Conservation (phyloP, 2,797 vertebrate species). For the Potorous gilbertii region DNA sequence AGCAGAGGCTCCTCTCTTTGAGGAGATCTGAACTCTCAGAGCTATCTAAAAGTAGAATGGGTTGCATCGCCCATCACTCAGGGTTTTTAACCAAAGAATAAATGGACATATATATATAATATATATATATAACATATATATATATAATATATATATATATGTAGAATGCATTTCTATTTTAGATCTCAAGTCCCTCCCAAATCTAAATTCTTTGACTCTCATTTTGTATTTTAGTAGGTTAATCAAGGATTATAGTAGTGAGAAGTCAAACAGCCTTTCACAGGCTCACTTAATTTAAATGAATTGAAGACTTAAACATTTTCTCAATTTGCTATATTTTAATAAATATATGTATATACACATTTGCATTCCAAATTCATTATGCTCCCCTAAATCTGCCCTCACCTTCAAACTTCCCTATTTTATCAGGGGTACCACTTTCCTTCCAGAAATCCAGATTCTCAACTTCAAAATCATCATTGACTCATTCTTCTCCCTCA, state of each 20-base stretch:
- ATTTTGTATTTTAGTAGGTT: background rate
- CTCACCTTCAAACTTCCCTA: background rate
- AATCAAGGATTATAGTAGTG: background rate
- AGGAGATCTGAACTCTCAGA: background rate
- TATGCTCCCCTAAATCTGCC: background rate
- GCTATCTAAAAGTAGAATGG: background rate
- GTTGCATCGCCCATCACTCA: background rate
- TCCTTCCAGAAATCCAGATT: background rate
- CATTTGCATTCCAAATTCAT: background rate
- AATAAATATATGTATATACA: background rate
- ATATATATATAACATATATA: too few relatives aligned
- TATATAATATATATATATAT: too few relatives aligned
- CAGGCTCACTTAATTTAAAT: background rate
- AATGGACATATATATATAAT: background rate
- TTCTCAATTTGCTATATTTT: background rate
- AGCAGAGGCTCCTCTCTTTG: background rate
- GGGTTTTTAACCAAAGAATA: background rate
- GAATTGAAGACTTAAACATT: background rate
- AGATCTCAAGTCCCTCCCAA: background rate
- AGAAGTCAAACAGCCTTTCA: background rate
- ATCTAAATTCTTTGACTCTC: background rate
- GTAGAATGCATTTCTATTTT: background rate
- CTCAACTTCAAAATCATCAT: background rate
- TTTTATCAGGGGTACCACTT: background rate
- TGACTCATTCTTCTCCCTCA: too few relatives aligned